Base-by-base conservation (phyloP, 2,797 vertebrate genomes). In the Adrianichthys oophorus region DNA sequence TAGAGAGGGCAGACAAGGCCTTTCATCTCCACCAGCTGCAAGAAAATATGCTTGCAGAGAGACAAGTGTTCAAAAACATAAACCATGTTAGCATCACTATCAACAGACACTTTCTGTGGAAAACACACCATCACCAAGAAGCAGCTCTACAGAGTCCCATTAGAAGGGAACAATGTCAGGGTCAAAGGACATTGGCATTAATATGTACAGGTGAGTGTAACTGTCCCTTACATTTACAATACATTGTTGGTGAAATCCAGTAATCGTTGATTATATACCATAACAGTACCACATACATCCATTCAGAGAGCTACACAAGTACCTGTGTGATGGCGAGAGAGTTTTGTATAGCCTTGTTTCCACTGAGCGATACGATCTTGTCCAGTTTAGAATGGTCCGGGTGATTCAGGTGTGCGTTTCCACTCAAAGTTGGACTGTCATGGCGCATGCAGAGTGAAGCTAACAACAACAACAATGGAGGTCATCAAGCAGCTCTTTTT, bases 161-260 rank as follows among this genome's bases (percentile, higher is more conserved):
- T 26, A 29, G 24, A 29, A 23, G 26, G 48, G 5, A 32, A 29
- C 48, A 48, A 12, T 7, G 15, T 43, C 45, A 46, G 19, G 46
- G 46, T 48, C 46, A 23, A 24, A 46, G 44, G 44, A 45, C 44
- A 17, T 45, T 12, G n/a, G 18, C 1, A 2, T 23, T 18, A 47
- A 47, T 23, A 47, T 15, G 45, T 47, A 47, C 45, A 15, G 21
- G 10, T 48, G 23, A 48, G 46, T 48, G 46, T 16, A 23, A 48
- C 46, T 15, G 46, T 48, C 46, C 46, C 15, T 48, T 24, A 23
- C 19, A 23, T 23, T 23, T 48, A 48, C 46, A 23, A 48, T 14
- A 15, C 46, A 48, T 19, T 46, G 10, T 46, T 46, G 44, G 44
- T 46, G 18, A 48, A 48, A 48, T 48, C 46, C 19, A 48, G 46